Conservation (phyloP, 2,113 vertebrate species). For the Muntiacus muntjak region DNA sequence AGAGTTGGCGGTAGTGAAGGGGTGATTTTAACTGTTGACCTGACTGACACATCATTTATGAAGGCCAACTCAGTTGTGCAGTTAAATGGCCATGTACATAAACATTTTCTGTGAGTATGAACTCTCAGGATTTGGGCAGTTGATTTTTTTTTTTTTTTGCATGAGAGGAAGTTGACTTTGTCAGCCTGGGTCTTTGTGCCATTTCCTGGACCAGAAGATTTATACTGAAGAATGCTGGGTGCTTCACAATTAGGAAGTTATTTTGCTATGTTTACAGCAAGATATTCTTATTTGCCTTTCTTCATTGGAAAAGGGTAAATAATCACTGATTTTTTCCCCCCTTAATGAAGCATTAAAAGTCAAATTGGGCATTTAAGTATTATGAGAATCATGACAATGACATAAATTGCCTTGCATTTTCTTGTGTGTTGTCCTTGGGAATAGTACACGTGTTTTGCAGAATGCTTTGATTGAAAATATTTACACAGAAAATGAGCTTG, state of each 20-base stretch:
- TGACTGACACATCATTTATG: background rate
- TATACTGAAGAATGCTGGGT: background rate
- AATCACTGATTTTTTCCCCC: background rate
- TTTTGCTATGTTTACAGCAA: slow-evolving; percentile 19
- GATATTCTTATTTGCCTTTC: slow-evolving; percentile 27
- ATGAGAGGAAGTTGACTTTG: background rate
- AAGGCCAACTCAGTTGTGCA: background rate
- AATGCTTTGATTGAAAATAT: slow-evolving; percentile 62
- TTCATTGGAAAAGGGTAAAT: slow-evolving; percentile 33
- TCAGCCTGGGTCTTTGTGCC: background rate
- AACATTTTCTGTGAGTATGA: background rate
- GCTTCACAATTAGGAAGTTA: slow-evolving; percentile 14
- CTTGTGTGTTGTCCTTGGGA: slow-evolving; percentile 35
- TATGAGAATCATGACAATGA: slow-evolving; percentile 14
- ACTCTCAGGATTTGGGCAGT: background rate
- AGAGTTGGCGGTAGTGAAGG: background rate
- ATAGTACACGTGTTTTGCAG: slow-evolving; percentile 48
- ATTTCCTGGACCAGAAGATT: slow-evolving; percentile 14
- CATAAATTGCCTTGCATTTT: slow-evolving; percentile 18
- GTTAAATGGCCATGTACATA: background rate
- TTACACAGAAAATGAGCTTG: slow-evolving; percentile 63
- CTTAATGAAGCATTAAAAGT: slow-evolving; percentile 50
- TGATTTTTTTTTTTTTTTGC: background rate
- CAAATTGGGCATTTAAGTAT: slow-evolving; percentile 12
- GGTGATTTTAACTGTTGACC: background rate